Evolutionary conservation across 2,113 vertebrate species (phyloP).

Genomic region (Scolopax mira): DNA sequence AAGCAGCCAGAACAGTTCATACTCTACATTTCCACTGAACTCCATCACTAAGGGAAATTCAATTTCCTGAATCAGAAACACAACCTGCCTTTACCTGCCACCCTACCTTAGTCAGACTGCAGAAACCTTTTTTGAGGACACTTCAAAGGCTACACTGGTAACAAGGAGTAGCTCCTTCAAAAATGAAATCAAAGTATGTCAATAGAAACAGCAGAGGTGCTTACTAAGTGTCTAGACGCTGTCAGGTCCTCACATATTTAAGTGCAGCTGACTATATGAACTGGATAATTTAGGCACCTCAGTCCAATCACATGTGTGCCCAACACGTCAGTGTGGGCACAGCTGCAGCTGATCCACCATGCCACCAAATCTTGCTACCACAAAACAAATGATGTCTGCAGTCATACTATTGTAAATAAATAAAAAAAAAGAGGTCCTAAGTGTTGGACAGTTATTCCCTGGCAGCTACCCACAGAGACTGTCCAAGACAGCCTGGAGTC

Average conservation of each 20-base stretch:
- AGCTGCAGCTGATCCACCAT: neutral
- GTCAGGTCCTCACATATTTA: neutral
- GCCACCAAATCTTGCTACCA: neutral
- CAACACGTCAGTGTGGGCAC: neutral
- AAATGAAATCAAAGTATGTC: neutral
- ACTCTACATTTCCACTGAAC: neutral
- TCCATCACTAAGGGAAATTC: neutral
- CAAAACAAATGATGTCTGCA: neutral
- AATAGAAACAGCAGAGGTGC: neutral
- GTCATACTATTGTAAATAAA: neutral
- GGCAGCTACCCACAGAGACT: neutral
- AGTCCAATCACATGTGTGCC: neutral
- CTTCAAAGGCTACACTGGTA: neutral
- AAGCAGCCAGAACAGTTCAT: neutral
- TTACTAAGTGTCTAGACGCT: neutral
- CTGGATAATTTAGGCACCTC: neutral
- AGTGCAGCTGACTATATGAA: neutral
- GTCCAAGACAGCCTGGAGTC: neutral
- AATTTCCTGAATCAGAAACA: neutral
- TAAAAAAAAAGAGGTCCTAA: neutral
- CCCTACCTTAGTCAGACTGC: neutral
- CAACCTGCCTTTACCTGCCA: neutral
- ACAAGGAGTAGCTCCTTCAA: neutral
- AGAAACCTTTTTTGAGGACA: neutral
- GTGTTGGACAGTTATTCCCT: neutral